Base-by-base conservation (phyloP, 2,888 invertebrate species). In the Melieria picta region DNA sequence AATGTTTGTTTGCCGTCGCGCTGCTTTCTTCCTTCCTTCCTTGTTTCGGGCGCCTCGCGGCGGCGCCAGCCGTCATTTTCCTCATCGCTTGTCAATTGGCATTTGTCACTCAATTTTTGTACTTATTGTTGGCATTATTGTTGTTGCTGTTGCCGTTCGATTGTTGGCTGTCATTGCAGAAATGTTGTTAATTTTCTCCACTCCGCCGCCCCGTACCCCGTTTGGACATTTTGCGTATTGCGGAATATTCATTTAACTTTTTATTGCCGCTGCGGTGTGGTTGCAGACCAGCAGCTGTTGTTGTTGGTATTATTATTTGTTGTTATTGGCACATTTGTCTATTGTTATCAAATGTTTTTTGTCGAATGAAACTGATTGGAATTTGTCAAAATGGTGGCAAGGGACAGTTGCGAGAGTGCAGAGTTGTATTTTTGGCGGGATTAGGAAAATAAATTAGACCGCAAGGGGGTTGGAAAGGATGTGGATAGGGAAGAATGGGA, bases 51-150 rank as follows among this genome's bases (percentile, higher is more conserved):
- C 78, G 74, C 72, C 64, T 56, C 46, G 13, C 50, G 30, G 9
- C 52, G 45, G 6, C 72, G 61, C 47, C 42, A n/a, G 71, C 64
- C 71, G 55, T 75, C 73, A 74, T 78, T 72, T 58, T 75, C 73
- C 76, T 77, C 74, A 74, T 73, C 78, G 75, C 75, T 77, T 78
- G 76, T 78, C 78, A 76, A 73, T 75, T 71, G 76, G 57, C 72
- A 74, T 78, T 79, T 78, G 77, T 79, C 79, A 79, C 74, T 72
- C 68, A 46, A 57, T 16, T 11, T 58, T 16, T 16, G 45, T 50
- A 9, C 11, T 45, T 13, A 46, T 42, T 13, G 57, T 57, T 43
- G 46, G 9, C 45, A 9, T 48, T 11, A 50, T 64, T 16, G 6
- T 52, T 65, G 6, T 30, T 55, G 30, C 30, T 43, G 42, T 52